Percentiles rank a stretch among this genome's conserved stretches.
Evolutionary conservation across 2,797 vertebrate species (phyloP).

Genomic region (Calcarius lapponicus): DNA sequence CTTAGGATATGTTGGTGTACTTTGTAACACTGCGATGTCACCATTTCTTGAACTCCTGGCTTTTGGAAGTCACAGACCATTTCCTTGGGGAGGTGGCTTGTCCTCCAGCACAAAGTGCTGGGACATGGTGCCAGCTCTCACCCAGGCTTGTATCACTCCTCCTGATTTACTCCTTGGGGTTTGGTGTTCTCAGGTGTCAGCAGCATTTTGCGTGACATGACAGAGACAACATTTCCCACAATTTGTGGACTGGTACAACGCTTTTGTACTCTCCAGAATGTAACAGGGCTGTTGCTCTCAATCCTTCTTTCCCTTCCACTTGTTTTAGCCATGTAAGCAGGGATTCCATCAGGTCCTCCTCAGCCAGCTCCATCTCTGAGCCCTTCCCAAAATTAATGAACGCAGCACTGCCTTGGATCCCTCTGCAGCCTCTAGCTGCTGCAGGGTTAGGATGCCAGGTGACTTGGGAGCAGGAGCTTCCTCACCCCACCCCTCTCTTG

Average conservation of each 20-base stretch:
- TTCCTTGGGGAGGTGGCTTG: background rate
- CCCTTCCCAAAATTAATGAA: background rate
- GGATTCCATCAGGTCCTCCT: background rate
- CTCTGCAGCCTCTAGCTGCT: background rate
- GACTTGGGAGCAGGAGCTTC: background rate
- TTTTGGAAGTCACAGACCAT: background rate
- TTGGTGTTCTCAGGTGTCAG: background rate
- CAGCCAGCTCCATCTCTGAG: background rate
- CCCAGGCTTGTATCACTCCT: background rate
- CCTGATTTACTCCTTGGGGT: background rate
- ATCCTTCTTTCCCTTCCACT: background rate
- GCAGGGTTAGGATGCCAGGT: background rate
- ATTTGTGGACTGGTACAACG: background rate
- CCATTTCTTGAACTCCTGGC: background rate
- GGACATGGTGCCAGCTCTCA: background rate
- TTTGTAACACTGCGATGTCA: background rate
- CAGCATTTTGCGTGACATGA: background rate
- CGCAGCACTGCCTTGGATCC: background rate
- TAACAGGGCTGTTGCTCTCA: background rate
- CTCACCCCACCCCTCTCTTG: background rate
- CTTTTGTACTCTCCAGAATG: background rate
- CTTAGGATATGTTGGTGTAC: background rate
- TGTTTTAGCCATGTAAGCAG: background rate
- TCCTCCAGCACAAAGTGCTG: background rate
- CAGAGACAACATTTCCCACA: background rate